These are phyloP conservation scores for Xiphophorus hellerii DNA, from an alignment of 2,113 vertebrate genomes.

Conservation along the genomic window DNA sequence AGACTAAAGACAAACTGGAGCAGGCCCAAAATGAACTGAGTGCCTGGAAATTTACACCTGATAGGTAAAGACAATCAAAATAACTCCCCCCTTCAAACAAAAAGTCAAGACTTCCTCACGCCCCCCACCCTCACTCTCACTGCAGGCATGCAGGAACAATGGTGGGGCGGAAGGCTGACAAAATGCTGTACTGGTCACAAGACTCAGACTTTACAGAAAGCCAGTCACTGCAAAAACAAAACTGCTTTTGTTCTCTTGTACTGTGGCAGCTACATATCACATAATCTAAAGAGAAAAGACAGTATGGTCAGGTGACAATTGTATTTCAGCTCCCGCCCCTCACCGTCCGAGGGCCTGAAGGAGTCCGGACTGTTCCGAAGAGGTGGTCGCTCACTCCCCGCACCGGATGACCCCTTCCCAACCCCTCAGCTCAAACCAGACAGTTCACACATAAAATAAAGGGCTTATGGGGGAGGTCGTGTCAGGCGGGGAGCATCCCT, in stretches of 20 bases:
- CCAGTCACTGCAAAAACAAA: constrained; percentile 82
- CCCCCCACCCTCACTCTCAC: constrained; percentile 96
- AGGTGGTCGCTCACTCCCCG: constrained; percentile 90
- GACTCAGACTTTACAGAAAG: constrained; percentile 94
- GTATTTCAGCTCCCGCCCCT: constrained; percentile 97
- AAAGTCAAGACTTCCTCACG: constrained; percentile 98
- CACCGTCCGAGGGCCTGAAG: constrained; percentile 96
- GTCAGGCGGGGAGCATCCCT: constrained; percentile 91
- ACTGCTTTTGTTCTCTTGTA: constrained; percentile 84
- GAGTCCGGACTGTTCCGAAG: constrained; percentile 97
- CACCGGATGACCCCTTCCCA: constrained; percentile 81
- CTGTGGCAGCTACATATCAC: constrained; percentile 93
- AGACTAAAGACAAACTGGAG: constrained; percentile 99
- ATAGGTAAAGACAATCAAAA: constrained; percentile 99
- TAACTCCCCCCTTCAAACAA: constrained; percentile 84
- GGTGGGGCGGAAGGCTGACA: constrained; percentile 91
- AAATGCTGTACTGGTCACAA: constrained; percentile 95
- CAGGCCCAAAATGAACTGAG: constrained; percentile 99
- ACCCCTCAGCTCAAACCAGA: constrained; percentile 84
- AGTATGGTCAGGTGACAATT: constrained; percentile 98
- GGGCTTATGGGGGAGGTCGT: constrained; percentile 92
- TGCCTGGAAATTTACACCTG: constrained; percentile 99
- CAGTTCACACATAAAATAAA: constrained; percentile 89
- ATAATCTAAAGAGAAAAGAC: constrained; percentile 95
- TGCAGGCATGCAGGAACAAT: constrained; percentile 95